phyloP scores from a whole-genome alignment of 2,113 vertebrate genomes.

The Takifugu flavidus region DNA sequence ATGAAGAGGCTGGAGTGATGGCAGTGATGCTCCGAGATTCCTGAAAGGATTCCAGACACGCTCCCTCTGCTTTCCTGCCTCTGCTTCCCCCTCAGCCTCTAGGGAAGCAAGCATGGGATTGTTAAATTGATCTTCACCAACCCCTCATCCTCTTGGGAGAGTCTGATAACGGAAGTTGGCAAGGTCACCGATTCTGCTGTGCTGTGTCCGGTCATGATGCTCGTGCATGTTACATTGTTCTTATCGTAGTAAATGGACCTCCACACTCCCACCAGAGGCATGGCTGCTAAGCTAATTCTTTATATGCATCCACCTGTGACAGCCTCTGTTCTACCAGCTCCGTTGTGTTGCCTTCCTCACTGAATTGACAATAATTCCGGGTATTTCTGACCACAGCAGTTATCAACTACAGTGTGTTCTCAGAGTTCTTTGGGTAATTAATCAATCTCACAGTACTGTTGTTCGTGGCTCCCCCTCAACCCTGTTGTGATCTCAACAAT shows the following conservation, averaged over 20 bases:
- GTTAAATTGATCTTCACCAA: neutral
- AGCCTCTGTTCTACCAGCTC: too few relatives aligned
- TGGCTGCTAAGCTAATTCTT: neutral
- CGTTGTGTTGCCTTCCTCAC: too few relatives aligned
- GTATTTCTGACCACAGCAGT: too few relatives aligned
- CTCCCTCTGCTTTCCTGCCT: slow-evolving; percentile 9
- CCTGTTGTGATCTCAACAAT: too few relatives aligned
- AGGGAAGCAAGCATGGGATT: neutral
- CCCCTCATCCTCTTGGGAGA: neutral
- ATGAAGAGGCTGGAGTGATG: slow-evolving; percentile 8
- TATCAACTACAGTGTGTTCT: too few relatives aligned
- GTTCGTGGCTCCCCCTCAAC: too few relatives aligned
- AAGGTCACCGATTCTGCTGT: slow-evolving; percentile 53
- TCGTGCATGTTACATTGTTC: slow-evolving; percentile 9
- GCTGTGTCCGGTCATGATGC: slow-evolving; percentile 45
- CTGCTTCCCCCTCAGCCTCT: neutral
- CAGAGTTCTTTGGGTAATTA: too few relatives aligned
- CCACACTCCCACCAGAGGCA: neutral
- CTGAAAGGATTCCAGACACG: slow-evolving; percentile 14
- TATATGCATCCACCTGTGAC: too few relatives aligned
- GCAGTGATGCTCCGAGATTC: slow-evolving; percentile 7
- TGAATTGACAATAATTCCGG: too few relatives aligned
- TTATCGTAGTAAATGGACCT: slow-evolving; percentile 40
- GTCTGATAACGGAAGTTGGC: slow-evolving; percentile 48
- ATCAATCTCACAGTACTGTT: too few relatives aligned